phyloP scores from a whole-genome alignment of 2,888 invertebrate species.

The Drosophila phalerata region DNA sequence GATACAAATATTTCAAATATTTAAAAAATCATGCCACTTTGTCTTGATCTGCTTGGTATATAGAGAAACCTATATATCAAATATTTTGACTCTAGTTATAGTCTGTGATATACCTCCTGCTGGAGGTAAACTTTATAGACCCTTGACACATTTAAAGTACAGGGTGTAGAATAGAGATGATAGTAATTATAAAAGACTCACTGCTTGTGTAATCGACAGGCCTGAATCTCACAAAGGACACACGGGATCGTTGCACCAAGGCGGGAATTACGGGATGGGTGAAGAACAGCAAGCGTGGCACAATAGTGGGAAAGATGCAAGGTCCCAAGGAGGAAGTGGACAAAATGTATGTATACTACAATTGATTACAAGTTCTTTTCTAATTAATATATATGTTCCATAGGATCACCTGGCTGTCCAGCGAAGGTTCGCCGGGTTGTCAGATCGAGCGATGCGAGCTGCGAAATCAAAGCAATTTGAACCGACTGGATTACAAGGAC shows the following conservation, averaged over 20 bases:
- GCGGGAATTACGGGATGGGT: conserved; percentile 95
- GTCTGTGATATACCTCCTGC: no score
- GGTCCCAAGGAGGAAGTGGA: conserved; percentile 92
- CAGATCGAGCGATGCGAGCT: conserved; percentile 93
- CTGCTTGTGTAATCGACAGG: conserved; percentile 86
- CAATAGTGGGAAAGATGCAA: conserved; percentile 95
- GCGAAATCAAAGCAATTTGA: conserved; percentile 92
- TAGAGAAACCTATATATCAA: no score
- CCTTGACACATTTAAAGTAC: no score
- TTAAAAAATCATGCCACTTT: no score
- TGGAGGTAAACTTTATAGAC: no score
- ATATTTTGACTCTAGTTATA: no score
- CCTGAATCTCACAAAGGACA: conserved; percentile 94
- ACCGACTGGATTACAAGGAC: conserved; percentile 88
- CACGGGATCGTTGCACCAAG: conserved; percentile 91
- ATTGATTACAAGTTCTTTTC: neutral
- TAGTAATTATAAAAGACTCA: conserved; percentile 20
- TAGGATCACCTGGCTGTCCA: conserved; percentile 93
- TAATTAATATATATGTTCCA: neutral
- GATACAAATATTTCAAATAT: no score
- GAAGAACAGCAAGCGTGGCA: conserved; percentile 94
- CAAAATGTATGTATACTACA: conserved; percentile 90
- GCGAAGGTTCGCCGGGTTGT: conserved; percentile 93
- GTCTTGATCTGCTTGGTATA: no score
- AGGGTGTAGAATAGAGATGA: neutral